Evolutionary conservation across 2,888 invertebrate species (phyloP), one percentile per base, ranked within the genome.

Genomic region (Asteroscopus sphinx): DNA sequence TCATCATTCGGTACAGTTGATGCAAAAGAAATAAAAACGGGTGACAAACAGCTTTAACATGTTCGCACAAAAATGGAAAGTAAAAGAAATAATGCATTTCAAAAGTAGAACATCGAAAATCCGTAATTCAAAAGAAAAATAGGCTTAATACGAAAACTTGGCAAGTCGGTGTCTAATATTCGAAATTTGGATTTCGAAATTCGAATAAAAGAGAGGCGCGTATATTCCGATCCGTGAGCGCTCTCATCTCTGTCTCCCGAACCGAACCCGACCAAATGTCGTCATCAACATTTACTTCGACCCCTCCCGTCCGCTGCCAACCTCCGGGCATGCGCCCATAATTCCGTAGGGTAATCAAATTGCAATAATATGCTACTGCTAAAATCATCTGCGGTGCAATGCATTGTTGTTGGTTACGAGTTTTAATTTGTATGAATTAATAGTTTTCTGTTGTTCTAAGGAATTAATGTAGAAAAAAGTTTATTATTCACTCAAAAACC

Each of bases 241-340:
- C 76, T 81, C 80, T 77, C 78, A 74, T 80, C 79, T 79, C 79
- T 77, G 76, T 77, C 81, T 82, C 80, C 83, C 84, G 75, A 86
- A 85, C 83, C 84, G 75, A 86, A 85, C 83, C 79, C 83, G 80
- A 87, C 83, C 82, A 81, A 90, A 87, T 89, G 89, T 90, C 89
- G 90, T 91, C 91, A 90, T 88, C 87, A 88, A 88, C 84, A 84
- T 85, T 80, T 82, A 77, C 81, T 77, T 70, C 66, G 61, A 69
- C 76, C 76, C 72, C 78, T 66, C 64, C 76, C 73, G 74, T 59
- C 66, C 75, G 64, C 68, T 64, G 67, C 76, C 72, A 76, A 73
- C 68, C 65, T 67, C 70, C 67, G 86, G 77, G 82, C 90, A 89
- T 90, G 87, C 89, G 90, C 89, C 76, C 79, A 58, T 74, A 80